These are phyloP conservation scores for Ectemnius cavifrons DNA, from an alignment of 2,888 invertebrate genomes.

Conservation along the genomic window DNA sequence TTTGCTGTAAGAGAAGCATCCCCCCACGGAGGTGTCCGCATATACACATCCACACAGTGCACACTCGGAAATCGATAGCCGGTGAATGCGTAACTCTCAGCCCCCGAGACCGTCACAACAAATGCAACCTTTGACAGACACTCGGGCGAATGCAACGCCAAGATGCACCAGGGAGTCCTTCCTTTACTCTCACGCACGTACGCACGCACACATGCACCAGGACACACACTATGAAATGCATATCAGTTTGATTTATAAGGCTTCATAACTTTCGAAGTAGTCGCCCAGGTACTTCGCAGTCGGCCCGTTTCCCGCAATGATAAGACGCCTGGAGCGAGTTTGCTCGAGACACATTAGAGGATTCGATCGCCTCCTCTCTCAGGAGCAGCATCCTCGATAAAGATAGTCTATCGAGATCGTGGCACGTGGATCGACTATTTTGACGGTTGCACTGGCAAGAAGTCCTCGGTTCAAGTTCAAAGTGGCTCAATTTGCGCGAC, in stretches of 20 bases:
- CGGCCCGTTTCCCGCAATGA: not conserved
- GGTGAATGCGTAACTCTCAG: too few relatives aligned
- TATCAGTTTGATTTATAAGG: slow-evolving; percentile 5
- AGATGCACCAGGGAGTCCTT: too few relatives aligned
- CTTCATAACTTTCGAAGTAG: slow-evolving; percentile 10
- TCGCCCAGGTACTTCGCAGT: not conserved
- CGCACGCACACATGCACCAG: too few relatives aligned
- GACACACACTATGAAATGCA: not conserved
- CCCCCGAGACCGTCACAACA: slow-evolving; percentile 1
- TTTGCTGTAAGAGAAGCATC: too few relatives aligned
- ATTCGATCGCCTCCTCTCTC: not conserved
- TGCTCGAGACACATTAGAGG: slow-evolving; percentile 1
- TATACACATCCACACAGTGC: too few relatives aligned
- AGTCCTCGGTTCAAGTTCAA: too few relatives aligned
- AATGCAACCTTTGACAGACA: slow-evolving; percentile 2
- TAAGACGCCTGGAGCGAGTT: not conserved
- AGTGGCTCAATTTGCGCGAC: slow-evolving; percentile 37
- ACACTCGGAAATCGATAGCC: too few relatives aligned
- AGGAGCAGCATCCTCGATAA: not conserved
- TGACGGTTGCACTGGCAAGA: too few relatives aligned
- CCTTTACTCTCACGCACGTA: too few relatives aligned
- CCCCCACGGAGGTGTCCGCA: too few relatives aligned
- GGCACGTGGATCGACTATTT: slow-evolving; percentile 6
- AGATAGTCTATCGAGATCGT: slow-evolving; percentile 14
- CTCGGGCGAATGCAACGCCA: too few relatives aligned